These are phyloP conservation scores for Anorthoa munda DNA, from an alignment of 2,888 invertebrate genomes.

Conservation along the genomic window DNA sequence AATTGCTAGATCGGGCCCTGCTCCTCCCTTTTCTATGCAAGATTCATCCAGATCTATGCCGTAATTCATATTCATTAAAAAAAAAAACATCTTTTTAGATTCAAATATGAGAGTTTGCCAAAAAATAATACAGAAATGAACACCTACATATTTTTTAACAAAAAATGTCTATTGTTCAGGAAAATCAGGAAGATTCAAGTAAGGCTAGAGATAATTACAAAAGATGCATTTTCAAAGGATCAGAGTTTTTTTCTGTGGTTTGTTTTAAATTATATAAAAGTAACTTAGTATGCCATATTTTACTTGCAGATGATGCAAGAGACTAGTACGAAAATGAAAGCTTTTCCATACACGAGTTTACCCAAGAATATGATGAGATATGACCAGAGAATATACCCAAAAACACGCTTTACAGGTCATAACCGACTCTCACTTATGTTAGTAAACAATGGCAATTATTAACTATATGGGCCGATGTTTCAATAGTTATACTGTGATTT, in stretches of 20 bases:
- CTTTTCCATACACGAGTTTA: constrained; percentile 16
- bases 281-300: constrained; percentile 19
- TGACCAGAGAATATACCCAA: constrained; percentile 3
- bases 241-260: background rate
- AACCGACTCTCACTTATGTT: constrained; percentile 12
- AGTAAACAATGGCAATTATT: constrained; percentile 26
- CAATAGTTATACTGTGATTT: too few species aligned
- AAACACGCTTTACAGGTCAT: background rate
- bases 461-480: background rate
- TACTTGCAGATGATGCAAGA: constrained; percentile 39
- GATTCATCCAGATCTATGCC: too few species aligned
- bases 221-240: background rate
- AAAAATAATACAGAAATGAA: too few species aligned
- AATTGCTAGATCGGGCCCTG: too few species aligned
- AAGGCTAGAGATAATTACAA: too few species aligned
- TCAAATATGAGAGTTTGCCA: too few species aligned
- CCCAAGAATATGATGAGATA: constrained; percentile 11
- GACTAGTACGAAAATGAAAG: constrained; percentile 18
- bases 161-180: too few species aligned
- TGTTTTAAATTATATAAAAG: background rate
- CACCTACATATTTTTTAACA: too few species aligned
- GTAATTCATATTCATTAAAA: too few species aligned
- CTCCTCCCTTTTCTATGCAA: too few species aligned
- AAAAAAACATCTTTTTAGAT: too few species aligned
- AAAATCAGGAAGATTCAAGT: too few species aligned